Evolutionary conservation across 1,140 invertebrate genomes (phyloP).

Genomic region (Cheumatopsyche charites): DNA sequence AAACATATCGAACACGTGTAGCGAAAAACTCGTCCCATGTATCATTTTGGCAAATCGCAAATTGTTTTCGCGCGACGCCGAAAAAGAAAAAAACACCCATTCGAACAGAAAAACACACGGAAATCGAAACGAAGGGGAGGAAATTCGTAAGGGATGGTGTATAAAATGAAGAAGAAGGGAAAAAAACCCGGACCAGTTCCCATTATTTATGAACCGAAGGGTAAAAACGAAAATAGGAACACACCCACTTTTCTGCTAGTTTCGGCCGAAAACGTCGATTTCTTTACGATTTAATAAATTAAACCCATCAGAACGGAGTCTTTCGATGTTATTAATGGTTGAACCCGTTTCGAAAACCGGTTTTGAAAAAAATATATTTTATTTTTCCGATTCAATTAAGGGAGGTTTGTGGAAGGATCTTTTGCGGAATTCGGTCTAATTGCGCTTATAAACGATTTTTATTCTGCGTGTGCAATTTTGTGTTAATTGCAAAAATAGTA

Average conservation of each 20-base stretch:
- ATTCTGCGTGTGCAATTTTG: no score
- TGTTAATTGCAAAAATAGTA: no score
- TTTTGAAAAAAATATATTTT: no score
- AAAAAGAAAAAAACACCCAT: no score
- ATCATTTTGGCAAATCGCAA: constrained; percentile 27
- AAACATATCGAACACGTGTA: no score
- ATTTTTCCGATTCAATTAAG: no score
- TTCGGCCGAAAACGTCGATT: not conserved
- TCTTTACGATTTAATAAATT: constrained; percentile 6
- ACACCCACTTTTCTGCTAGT: no score
- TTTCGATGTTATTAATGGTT: not conserved
- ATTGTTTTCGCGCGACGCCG: constrained; percentile 27
- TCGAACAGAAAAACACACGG: constrained; percentile 14
- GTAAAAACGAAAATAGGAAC: not conserved
- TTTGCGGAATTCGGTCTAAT: no score
- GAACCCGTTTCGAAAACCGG: not conserved
- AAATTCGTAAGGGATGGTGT: not conserved
- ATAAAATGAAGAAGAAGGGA: not conserved
- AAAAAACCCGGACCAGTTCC: constrained; percentile 16
- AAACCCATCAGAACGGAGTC: not conserved
- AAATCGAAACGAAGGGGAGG: not conserved
- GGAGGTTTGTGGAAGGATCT: no score
- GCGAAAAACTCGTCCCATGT: not conserved
- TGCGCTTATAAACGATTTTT: no score
- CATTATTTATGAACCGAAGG: constrained; percentile 30